These are phyloP conservation scores for Dallia pectoralis DNA, from an alignment of 2,797 vertebrate species.

Conservation along the genomic window DNA sequence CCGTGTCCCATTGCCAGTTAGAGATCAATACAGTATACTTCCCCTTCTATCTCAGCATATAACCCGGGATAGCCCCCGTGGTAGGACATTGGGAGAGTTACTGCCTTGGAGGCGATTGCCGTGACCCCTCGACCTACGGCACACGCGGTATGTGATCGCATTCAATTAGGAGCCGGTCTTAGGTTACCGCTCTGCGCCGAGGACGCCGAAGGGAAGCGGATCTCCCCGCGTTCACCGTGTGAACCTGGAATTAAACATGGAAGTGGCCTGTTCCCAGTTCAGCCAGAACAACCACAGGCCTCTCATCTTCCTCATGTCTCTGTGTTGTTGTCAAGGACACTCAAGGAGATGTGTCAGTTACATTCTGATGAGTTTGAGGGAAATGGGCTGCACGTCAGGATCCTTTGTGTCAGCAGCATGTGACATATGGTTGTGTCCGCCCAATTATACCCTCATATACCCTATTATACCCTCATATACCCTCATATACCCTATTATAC, in stretches of 20 bases:
- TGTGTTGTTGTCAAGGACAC: neutral
- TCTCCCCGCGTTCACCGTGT: slow-evolving; percentile 13
- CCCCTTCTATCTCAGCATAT: slow-evolving; percentile 24
- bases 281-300: no score
- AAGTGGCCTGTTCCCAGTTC: neutral
- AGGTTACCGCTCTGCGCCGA: slow-evolving; percentile 33
- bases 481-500: neutral
- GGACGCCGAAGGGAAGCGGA: slow-evolving; percentile 22
- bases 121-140: slow-evolving; percentile 53
- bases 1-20: slow-evolving; percentile 49
- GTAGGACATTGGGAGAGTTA: slow-evolving; percentile 41
- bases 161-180: slow-evolving; percentile 51
- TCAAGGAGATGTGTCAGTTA: no score
- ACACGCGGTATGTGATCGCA: slow-evolving; percentile 37
- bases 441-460: neutral
- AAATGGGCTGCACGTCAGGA: no score
- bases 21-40: slow-evolving; percentile 51
- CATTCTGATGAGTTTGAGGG: no score
- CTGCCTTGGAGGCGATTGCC: slow-evolving; percentile 30
- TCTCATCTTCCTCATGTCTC: neutral
- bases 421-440: no score
- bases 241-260: slow-evolving; percentile 44
- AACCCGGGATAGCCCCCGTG: slow-evolving; percentile 30
- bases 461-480: neutral
- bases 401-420: no score